These are phyloP conservation scores for Barnardius zonarius DNA, from an alignment of 2,113 vertebrate species.

Conservation along the genomic window DNA sequence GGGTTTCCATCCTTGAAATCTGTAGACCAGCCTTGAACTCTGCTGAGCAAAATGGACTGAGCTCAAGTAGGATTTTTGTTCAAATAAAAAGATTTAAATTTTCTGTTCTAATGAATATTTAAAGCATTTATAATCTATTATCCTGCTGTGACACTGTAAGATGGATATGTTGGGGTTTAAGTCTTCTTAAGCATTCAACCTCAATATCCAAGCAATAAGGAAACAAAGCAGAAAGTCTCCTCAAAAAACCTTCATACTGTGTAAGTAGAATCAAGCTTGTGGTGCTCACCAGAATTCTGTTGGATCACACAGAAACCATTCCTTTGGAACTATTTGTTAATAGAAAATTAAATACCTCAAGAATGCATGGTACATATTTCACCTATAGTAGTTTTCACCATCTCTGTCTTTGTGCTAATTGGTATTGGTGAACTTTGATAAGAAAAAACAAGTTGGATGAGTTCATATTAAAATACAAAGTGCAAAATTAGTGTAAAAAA, in stretches of 20 bases:
- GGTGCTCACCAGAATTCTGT: not conserved
- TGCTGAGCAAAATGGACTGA: not conserved
- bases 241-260: not conserved
- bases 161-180: not conserved
- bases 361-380: not conserved
- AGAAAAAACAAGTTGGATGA: not conserved
- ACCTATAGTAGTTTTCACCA: not conserved
- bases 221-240: not conserved
- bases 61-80: not conserved
- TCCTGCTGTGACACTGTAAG: not conserved
- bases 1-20: not conserved
- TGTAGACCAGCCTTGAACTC: not conserved
- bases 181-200: not conserved
- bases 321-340: not conserved
- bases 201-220: not conserved
- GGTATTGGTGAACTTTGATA: not conserved
- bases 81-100: not conserved
- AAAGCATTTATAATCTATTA: not conserved
- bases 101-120: not conserved
- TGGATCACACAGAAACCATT: not conserved
- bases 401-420: not conserved
- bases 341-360: not conserved
- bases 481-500: not conserved
- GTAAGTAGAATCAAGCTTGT: not conserved
- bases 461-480: not conserved